Evolutionary conservation across 2,888 invertebrate species (phyloP), one percentile per base, ranked within the genome.

Genomic region (Amphiduros pacificus): DNA sequence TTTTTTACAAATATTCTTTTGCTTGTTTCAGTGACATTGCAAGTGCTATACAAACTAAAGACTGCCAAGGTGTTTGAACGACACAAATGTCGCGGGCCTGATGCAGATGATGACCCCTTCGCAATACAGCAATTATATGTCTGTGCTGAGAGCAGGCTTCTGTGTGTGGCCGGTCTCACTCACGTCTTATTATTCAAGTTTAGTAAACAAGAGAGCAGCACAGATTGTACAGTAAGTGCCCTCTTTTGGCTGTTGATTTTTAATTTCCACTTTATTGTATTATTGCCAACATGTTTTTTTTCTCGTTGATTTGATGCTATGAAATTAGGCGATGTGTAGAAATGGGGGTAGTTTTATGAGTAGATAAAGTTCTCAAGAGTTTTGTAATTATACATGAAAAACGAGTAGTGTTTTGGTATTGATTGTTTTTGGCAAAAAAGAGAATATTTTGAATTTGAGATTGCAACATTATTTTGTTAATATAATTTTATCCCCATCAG

Each of bases 131-230:
- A 92, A 80, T 88, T 94, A 79, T 90, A 91, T 75, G 87, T 99
- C 77, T 97, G 96, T 84, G 91, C 94, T 17, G 97, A 98, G 86
- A 95, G 95, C 77, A 87, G 93, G 57, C 87, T 89, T 76, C 87
- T 99, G 75, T 91, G 91, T 71, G 89, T 97, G 59, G 95, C 95
- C 64, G 93, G 95, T 58, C 90, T 93, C 63, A 91, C 93, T 68
- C 96, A 98, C 86, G 93, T 98, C 73, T 89, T 97, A 78, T 87
- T 97, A 64, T 98, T 96, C 87, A 92, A 93, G 84, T 99, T 96
- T 86, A 90, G 92, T 78, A 96, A 95, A 85, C 87, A 89, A 67
- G 98, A 99, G 83, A 88, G 89, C 73, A 89, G 88, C 17, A 70
- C 77, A 49, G 84, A 85, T 58, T 70, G 74, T 40, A 71, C 77